Evolutionary conservation across 2,113 vertebrate species (phyloP), one percentile per base, ranked within the genome.

Genomic region (Acanthochromis polyacanthus): DNA sequence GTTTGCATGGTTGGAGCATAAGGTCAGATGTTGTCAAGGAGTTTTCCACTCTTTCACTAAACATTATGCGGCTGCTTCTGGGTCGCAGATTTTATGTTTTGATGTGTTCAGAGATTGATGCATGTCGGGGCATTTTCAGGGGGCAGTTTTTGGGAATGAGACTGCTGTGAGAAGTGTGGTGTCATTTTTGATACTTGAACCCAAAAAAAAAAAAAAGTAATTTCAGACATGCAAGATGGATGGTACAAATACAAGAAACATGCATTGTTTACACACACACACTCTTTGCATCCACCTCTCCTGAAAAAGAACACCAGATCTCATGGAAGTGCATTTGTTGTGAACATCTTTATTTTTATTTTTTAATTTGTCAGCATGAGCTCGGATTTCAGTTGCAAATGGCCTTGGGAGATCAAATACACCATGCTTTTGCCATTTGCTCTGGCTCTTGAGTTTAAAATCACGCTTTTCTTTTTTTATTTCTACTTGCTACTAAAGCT

Each of bases 291-390:
- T 88, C 83, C 83, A 77, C 71, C 85, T 55, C 84, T 84, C 64
- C 56, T 80, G 66, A 60, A 80, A 82, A 70, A 76, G 8, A 79
- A 83, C 80, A 80, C 78, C 63, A 80, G 81, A 84, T 80, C 80
- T 88, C 88, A 89, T 84, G 79, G 87, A 89, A 90, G 73, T 91
- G 86, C 90, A 87, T 91, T 90, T 91, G 87, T 86, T 84, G 67
- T 91, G 75, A 81, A 81, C 69, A 66, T 88, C 48, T 36, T 36
- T 36, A 46, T 46, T 14, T 71, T 78, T 85, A 43, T 45, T 75
- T 63, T 76, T 83, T 74, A 22, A 77, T 82, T 89, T 87, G 78
- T 89, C 70, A 60, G 92, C 92, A 93, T 93, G 91, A 88, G 77
- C 88, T 88, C 59, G 3, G 87, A 67, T 80, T 82, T 89, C 53